These are phyloP conservation scores for Dolichallabes microphthalmus DNA, from an alignment of 2,113 vertebrate species.

Conservation along the genomic window DNA sequence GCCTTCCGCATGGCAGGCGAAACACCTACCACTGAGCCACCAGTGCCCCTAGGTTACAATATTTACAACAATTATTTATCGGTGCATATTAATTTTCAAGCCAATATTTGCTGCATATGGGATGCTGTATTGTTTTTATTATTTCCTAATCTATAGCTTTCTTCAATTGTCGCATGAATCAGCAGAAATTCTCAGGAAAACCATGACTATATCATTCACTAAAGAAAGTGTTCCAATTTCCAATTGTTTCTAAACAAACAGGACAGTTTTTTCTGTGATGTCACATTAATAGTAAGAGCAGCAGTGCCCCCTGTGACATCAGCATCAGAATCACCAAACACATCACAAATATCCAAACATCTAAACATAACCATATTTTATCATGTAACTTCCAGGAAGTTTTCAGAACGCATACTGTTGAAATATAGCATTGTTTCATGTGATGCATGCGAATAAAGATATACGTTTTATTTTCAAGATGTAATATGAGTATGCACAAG, in stretches of 20 bases:
- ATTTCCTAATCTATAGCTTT: not conserved
- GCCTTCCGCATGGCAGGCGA: too few relatives aligned
- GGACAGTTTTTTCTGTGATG: not conserved
- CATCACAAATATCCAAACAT: not conserved
- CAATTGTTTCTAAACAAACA: not conserved
- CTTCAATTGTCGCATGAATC: not conserved
- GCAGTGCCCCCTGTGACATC: not conserved
- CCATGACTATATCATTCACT: not conserved
- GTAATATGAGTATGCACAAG: not conserved
- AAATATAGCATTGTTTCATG: too few relatives aligned
- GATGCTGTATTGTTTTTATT: not conserved
- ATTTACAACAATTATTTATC: conserved; percentile 54
- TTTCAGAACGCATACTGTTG: not conserved
- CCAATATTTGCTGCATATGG: conserved; percentile 10
- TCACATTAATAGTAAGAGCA: not conserved
- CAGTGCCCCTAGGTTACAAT: conserved; percentile 57
- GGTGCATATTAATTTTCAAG: conserved; percentile 29
- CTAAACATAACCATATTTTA: not conserved
- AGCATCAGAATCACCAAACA: not conserved
- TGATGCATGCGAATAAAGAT: not conserved
- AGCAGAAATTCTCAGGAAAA: not conserved
- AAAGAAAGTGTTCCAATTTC: not conserved
- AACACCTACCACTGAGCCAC: too few relatives aligned
- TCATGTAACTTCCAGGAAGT: not conserved
- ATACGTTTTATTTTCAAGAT: not conserved